These are phyloP conservation scores for Eueremaeus valkanovi DNA, from an alignment of 2,888 invertebrate species.

Conservation along the genomic window DNA sequence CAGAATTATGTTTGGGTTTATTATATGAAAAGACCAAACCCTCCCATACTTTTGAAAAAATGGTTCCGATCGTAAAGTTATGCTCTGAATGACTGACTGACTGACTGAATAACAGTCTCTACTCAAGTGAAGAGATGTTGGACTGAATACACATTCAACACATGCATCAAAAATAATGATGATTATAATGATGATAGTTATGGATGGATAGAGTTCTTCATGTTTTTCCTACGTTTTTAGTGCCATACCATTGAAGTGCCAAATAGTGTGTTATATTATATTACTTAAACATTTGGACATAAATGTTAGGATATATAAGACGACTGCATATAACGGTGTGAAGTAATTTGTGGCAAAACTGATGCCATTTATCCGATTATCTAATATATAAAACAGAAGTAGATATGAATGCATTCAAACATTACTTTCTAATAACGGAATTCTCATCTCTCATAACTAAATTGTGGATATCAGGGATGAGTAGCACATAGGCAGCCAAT, in stretches of 20 bases:
- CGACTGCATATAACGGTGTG: not conserved
- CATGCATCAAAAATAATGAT: conserved; percentile 28
- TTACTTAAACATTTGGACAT: not conserved
- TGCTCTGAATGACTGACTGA: not conserved
- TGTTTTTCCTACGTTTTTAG: not conserved
- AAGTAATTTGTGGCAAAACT: not conserved
- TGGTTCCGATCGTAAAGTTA: not conserved
- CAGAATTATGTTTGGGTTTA: not conserved
- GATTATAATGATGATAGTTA: conserved; percentile 12
- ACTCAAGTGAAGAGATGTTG: not conserved
- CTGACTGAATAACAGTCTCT: not conserved
- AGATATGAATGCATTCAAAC: not conserved
- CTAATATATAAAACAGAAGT: not conserved
- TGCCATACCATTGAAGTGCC: no score
- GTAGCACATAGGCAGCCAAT: not conserved
- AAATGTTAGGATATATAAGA: not conserved
- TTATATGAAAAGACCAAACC: not conserved
- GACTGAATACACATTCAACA: conserved; percentile 24
- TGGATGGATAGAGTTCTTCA: not conserved
- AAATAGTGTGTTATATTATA: not conserved
- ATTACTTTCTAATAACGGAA: not conserved
- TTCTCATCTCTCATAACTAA: not conserved
- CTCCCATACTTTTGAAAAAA: conserved; percentile 1
- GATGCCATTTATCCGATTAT: not conserved
- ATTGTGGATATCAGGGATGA: not conserved